A percentile compares a stretch with the other conserved stretches of the same genome.
Conservation (phyloP, 2,888 invertebrate genomes). For the Apamea epomidion region DNA sequence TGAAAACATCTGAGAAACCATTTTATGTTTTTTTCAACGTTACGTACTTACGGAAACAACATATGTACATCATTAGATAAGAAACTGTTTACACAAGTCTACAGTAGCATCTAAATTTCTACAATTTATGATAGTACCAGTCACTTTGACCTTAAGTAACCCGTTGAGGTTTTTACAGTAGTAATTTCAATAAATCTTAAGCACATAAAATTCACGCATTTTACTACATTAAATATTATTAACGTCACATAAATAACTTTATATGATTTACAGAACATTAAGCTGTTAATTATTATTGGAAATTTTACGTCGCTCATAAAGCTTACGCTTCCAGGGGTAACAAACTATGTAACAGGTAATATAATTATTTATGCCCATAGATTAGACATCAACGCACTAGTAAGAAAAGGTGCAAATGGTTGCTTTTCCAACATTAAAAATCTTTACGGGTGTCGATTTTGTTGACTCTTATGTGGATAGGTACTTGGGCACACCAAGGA, state of each 20-base stretch:
- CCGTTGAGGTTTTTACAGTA: not conserved
- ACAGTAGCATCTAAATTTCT: not conserved
- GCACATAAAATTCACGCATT: not conserved
- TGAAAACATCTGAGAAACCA: not conserved
- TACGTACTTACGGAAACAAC: not conserved
- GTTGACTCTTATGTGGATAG: not conserved
- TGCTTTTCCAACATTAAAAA: not conserved
- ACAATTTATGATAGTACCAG: not conserved
- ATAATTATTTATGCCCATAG: not conserved
- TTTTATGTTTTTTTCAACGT: not conserved
- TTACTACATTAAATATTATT: slow-evolving; percentile 9
- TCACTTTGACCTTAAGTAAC: not conserved
- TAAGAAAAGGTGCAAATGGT: slow-evolving; percentile 6
- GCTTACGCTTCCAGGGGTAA: not conserved
- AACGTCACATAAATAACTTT: slow-evolving; percentile 24
- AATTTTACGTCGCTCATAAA: slow-evolving; percentile 33
- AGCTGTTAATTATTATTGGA: slow-evolving; percentile 11
- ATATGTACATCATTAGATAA: not conserved
- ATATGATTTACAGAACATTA: not conserved
- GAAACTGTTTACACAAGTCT: not conserved
- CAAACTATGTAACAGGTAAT: not conserved
- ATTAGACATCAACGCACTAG: slow-evolving; percentile 31
- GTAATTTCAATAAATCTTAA: slow-evolving; percentile 19
- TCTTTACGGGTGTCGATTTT: not conserved
- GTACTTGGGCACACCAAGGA: not conserved